Evolutionary conservation across 2,888 invertebrate genomes (phyloP), one percentile per base, ranked within the genome.

Genomic region (Cloeon dipterum): DNA sequence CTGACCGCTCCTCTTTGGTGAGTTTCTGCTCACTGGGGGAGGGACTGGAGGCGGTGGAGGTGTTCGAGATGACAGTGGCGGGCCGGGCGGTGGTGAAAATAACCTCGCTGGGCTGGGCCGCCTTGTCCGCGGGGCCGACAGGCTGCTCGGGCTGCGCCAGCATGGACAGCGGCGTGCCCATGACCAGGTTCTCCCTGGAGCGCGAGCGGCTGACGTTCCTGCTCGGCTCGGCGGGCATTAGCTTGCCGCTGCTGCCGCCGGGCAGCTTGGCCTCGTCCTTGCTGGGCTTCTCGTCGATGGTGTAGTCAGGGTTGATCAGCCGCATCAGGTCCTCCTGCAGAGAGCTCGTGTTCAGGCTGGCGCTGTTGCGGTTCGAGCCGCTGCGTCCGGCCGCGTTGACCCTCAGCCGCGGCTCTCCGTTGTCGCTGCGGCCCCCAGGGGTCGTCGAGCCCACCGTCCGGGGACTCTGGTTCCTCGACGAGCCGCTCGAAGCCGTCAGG

Each of bases 321-420:
- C 81, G 72, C 64, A 86, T 74, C 17, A 83, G 59, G 52, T 89
- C 88, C 53, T 88, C 85, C 60, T 86, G 75, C 20, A 77, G 60
- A 17, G 72, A 74, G 45, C 66, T 70, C 20, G 47, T 49, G 8
- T 49, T 60, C 29, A 68, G 52, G 50, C 69, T 68, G 10, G 69
- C 66, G 40, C 69, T 70, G 48, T 68, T 68, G 35, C 70, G 52
- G 45, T 68, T 66, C 3, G 62, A 60, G 16, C 42, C 42, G 10
- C 44, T 40, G 5, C 65, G 48, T 34, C 55, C 48, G 4, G 57
- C 58, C 2, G 59, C 58, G 3, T 61, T 61, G 0, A 64, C 61
- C 33, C 66, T 50, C n/a, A 67, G 48, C 46, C 65, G 63, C 0
- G 68, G 65, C 43, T 69, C 69, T 2, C 61, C 59, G n/a, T 63